These are phyloP conservation scores for Cataglyphis livida DNA, from an alignment of 2,888 invertebrate species.

Conservation along the genomic window DNA sequence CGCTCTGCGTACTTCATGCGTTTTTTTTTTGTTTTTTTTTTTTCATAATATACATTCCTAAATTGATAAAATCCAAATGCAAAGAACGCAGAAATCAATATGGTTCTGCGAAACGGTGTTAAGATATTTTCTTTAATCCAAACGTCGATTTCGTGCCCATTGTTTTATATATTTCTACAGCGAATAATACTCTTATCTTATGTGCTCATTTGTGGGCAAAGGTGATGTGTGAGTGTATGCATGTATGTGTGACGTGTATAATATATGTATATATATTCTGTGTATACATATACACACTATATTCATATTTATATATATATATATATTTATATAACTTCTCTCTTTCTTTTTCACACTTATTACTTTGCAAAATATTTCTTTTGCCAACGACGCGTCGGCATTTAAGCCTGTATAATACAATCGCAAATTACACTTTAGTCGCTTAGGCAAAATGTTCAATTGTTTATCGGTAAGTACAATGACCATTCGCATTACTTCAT, in stretches of 20 bases:
- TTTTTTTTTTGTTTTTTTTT: conserved; percentile 5
- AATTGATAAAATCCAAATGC: conserved; percentile 38
- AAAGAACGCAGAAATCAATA: conserved; percentile 63
- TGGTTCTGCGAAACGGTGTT: conserved; percentile 78
- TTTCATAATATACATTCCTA: not conserved
- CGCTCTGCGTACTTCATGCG: conserved; percentile 8
- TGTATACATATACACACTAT: conserved; percentile 71
- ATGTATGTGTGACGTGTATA: conserved; percentile 65
- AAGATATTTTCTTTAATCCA: conserved; percentile 72
- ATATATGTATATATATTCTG: conserved; percentile 65
- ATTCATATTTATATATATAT: conserved; percentile 75
- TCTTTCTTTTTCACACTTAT: conserved; percentile 76
- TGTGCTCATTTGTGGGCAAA: conserved; percentile 72
- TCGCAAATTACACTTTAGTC: conserved; percentile 75
- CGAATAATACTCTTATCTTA: conserved; percentile 67
- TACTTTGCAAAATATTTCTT: conserved; percentile 81
- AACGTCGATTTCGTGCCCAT: conserved; percentile 63
- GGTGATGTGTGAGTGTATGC: conserved; percentile 61
- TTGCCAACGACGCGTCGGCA: conserved; percentile 75
- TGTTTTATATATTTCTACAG: conserved; percentile 64
- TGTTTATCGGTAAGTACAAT: conserved; percentile 81
- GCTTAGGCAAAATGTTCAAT: conserved; percentile 78
- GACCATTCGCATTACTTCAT: conserved; percentile 72
- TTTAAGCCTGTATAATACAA: conserved; percentile 82
- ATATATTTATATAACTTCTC: conserved; percentile 61